Evolutionary conservation across 1,140 invertebrate genomes (phyloP), one percentile per base, ranked within the genome.

Genomic region (Leptestheria dahalacensis): DNA sequence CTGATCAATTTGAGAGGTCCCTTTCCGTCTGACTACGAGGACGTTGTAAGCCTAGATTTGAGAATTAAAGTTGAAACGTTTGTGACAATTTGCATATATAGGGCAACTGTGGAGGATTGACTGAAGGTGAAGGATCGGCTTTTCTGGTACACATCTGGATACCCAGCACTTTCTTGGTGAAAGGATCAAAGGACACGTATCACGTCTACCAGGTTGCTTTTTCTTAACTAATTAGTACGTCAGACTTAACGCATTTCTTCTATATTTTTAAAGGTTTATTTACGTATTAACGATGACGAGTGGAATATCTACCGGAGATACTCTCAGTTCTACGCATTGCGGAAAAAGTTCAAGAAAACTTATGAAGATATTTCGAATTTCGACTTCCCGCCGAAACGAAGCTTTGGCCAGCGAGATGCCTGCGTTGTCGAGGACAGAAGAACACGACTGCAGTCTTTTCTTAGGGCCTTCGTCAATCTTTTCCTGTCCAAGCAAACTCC

Each of bases 281-380:
- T 93, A 55, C 79, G 90, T 64, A 85, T 92, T 58, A 79, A 83
- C 57, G 82, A 86, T 68, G 86, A 88, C 65, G 91, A 94, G 71
- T 94, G 91, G 91, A 95, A 92, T 73, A 83, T 94, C 29, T 95
- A 92, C 68, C 77, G 90, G 65, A 77, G 91, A 68, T 95, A 92
- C 71, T 85, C 88, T 28, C 87, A 94, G 72, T 94, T 94, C 73
- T 78, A 90, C 72, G 78, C 83, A 57, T 73, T 94, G 21, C 86
- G 93, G 69, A 78, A 78, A 61, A 79, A 84, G 65, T 71, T 92
- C 21, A 91, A 88, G 67, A 91, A 89, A 71, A 79, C 83, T 62
- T 85, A 90, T 72, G 78, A 83, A 3, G 75, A 84, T 57, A 79
- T 90, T 49, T 78, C 79, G 21, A 80, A 79, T 25, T 90, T 90